These are phyloP conservation scores for Caenorhabditis afra DNA, from an alignment of 2,888 invertebrate genomes.

Conservation along the genomic window DNA sequence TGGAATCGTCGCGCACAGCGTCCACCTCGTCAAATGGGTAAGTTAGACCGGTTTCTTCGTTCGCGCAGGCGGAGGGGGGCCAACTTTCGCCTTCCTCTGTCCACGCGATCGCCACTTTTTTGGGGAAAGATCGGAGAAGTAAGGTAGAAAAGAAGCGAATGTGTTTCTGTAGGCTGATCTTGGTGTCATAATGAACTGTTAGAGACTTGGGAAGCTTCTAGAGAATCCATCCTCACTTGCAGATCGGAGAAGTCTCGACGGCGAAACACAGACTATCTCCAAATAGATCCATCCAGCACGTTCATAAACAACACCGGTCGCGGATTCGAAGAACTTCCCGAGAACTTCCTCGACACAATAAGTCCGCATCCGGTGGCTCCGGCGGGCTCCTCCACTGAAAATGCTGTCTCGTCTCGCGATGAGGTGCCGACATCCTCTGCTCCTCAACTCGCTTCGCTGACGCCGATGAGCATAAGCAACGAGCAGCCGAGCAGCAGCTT, in stretches of 20 bases:
- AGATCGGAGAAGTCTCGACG: constrained; percentile 50
- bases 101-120: no score
- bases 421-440: constrained; percentile 44
- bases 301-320: constrained; percentile 61
- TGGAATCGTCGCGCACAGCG: constrained; percentile 43
- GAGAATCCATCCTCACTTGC: neutral
- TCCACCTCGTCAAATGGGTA: constrained; percentile 40
- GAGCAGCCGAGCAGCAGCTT: constrained; percentile 54
- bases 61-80: no score
- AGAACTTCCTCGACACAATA: constrained; percentile 79
- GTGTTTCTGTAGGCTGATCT: no score
- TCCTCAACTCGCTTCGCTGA: constrained; percentile 73
- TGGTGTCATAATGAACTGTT: no score
- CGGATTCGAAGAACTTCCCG: constrained; percentile 78
- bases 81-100: neutral
- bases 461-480: constrained; percentile 71
- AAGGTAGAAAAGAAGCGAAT: no score
- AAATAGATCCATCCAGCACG: constrained; percentile 75
- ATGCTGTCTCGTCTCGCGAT: constrained; percentile 10
- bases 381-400: constrained; percentile 26
- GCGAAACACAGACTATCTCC: constrained; percentile 67
- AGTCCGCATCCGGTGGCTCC: constrained; percentile 73
- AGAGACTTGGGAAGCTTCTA: no score
- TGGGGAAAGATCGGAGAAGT: no score
- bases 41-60: neutral